Base-by-base conservation (phyloP, 2,888 invertebrate species). In the Drosophila trichaetosa region DNA sequence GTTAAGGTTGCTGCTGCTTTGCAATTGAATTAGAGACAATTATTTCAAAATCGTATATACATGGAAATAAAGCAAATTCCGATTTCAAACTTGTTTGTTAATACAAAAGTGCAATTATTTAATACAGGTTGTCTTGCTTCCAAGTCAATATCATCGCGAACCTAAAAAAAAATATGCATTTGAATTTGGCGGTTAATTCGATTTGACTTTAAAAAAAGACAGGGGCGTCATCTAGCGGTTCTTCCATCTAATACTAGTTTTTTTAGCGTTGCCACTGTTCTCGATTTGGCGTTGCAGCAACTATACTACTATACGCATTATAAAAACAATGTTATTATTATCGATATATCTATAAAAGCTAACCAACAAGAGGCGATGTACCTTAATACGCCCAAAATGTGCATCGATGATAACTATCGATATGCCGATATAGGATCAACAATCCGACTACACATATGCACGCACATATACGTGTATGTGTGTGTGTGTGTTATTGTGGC, bases 381-480 rank as follows among this genome's bases (percentile, higher is more conserved):
- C 21, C 16, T 46, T 24, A 46, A 46, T 24, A 46, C 46, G 21
- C 46, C 46, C 46, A 46, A 46, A 46, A 24, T 24, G 29, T 38
- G 27, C 18, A 54, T 16, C 54, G 54, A 40, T 27, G 1, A 8
- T 13, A 27, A 4, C 38, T 36, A 70, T 65, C 72, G 77, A 77
- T 74, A n/a, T 65, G 74, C 68, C 77, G 77, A 78, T 78, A 78
- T n/a, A 67, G 61, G 46, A 77, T 74, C 78, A 77, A 78, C 77
- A 78, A 77, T 60, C 54, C 70, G n/a, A 63, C 56, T 49, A 31
- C 21, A 40, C 29, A 56, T n/a, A 56, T 56, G 54, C 40, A 36
- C 54, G n/a, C 24, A 31, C 16, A 0, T 24, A 51, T 53, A 67
- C 53, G 33, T 57, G 33, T 21, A 18, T 58, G 72, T 65, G 67